Percentiles rank a stretch among this genome's conserved stretches.
These are phyloP conservation scores for Drosophila mulleri DNA, from an alignment of 2,888 invertebrate genomes.

Conservation along the genomic window DNA sequence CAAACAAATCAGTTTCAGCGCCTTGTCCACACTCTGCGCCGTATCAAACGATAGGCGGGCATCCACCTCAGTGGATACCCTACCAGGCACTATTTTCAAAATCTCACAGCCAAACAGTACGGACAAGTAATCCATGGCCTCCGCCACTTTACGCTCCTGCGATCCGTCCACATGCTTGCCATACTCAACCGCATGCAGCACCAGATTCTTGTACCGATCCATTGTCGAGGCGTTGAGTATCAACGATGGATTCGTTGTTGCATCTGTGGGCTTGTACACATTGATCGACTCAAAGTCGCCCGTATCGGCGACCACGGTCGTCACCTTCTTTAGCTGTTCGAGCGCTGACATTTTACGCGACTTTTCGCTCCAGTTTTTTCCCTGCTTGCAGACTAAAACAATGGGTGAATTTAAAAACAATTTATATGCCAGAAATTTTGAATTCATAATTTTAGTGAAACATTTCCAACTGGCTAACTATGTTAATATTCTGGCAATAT, in stretches of 20 bases:
- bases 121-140: conserved; percentile 96
- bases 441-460: background rate
- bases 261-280: conserved; percentile 92
- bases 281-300: conserved; percentile 22
- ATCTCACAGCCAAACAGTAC: conserved; percentile 99
- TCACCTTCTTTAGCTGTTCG: conserved; percentile 20
- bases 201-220: conserved; percentile 94
- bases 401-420: background rate
- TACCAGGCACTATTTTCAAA: conserved; percentile 97
- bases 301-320: conserved; percentile 28
- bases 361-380: background rate
- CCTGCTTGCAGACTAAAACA: background rate
- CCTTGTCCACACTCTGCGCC: conserved; percentile 95
- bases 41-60: conserved; percentile 94
- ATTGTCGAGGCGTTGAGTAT: conserved; percentile 97
- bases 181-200: conserved; percentile 96
- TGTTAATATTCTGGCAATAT: background rate
- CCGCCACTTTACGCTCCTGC: conserved; percentile 85
- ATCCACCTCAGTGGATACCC: conserved; percentile 86
- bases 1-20: conserved; percentile 93
- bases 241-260: conserved; percentile 99
- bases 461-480: conserved; percentile 5
- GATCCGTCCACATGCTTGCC: conserved; percentile 88
- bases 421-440: background rate
- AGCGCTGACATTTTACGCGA: conserved; percentile 19